phyloP scores from a whole-genome alignment of 2,113 vertebrate species.

The Albula goreensis region DNA sequence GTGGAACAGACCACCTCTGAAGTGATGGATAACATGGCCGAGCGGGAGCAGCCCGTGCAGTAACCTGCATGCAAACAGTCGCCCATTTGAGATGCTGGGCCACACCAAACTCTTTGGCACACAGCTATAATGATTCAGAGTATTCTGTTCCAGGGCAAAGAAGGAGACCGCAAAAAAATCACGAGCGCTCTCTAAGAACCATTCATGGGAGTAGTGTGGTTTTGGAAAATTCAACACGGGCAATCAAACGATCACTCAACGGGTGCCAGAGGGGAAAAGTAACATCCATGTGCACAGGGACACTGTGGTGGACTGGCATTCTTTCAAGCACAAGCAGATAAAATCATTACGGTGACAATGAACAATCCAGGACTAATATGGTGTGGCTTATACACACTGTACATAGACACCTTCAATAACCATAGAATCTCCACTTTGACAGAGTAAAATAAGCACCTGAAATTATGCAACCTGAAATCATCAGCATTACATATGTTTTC shows the following conservation, averaged over 20 bases:
- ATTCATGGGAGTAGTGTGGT: neutral
- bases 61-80: neutral
- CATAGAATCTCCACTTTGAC: neutral
- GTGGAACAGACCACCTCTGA: neutral
- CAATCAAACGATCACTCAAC: neutral
- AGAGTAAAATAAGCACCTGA: neutral
- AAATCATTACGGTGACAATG: neutral
- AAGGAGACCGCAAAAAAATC: neutral
- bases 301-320: neutral
- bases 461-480: neutral
- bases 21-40: neutral
- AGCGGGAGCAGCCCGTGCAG: neutral
- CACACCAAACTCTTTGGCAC: neutral
- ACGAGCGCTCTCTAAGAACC: neutral
- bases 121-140: neutral
- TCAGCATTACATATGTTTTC: too few species aligned
- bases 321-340: neutral
- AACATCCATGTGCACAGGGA: neutral
- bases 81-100: neutral
- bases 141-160: neutral
- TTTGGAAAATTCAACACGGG: too few species aligned
- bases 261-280: neutral
- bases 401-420: neutral
- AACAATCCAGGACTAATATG: neutral
- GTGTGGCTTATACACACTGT: neutral